Percentiles rank a stretch among this genome's conserved stretches.
Evolutionary conservation across 2,113 vertebrate species (phyloP).

Genomic region (Carassius carassius): DNA sequence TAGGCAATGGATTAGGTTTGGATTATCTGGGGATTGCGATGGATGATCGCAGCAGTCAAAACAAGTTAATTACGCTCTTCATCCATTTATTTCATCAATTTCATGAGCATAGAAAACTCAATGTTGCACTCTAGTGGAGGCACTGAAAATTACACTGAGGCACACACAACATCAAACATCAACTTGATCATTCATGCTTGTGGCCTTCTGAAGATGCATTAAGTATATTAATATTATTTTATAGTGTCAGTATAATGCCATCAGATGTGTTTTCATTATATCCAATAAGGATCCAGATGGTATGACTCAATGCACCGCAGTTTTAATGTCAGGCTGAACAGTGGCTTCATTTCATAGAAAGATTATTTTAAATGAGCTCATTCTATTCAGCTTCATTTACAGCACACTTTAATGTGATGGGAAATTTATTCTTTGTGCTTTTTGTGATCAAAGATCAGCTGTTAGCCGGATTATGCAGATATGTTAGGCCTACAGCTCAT

Average conservation of each 20-base stretch:
- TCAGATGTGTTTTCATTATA: not conserved
- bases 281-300: not conserved
- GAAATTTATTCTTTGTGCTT: not conserved
- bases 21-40: slow-evolving; percentile 50
- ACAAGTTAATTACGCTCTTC: slow-evolving; percentile 36
- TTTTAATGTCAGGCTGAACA: not conserved
- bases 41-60: slow-evolving; percentile 46
- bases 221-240: not conserved
- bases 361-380: no score
- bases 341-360: no score
- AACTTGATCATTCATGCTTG: not conserved
- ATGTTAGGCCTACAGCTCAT: no score
- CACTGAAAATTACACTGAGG: not conserved
- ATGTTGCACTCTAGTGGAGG: slow-evolving; percentile 35
- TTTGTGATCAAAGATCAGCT: not conserved
- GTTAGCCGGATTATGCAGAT: no score
- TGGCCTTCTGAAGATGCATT: no score
- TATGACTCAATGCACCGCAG: not conserved
- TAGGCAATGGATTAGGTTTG: slow-evolving; percentile 46
- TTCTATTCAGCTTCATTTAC: slow-evolving; percentile 41
- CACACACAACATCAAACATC: no score
- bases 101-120: slow-evolving; percentile 10
- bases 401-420: not conserved
- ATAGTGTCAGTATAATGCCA: not conserved
- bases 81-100: slow-evolving; percentile 41